Conservation (phyloP, 2,888 invertebrate species). For the Drosophila stalkeri region DNA sequence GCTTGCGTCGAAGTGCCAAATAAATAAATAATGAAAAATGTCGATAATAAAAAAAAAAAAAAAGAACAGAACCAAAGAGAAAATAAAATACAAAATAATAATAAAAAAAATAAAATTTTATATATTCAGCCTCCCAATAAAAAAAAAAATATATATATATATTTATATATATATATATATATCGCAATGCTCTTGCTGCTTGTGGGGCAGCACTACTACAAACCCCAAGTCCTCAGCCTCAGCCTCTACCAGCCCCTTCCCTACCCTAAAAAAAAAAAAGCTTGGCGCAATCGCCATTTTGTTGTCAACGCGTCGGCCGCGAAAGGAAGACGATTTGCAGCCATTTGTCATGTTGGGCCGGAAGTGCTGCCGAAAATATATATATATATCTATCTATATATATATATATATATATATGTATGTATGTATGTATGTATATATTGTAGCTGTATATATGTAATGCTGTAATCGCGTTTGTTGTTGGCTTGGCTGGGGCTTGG, state of each 20-base stretch:
- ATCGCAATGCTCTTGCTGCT: conserved; percentile 1
- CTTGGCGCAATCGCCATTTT: conserved; percentile 54
- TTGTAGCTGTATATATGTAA: conserved; percentile 15
- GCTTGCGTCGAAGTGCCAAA: conserved; percentile 60
- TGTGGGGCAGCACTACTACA: conserved; percentile 3
- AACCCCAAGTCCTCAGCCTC: not conserved
- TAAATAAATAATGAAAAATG: conserved; percentile 79
- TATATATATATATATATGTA: conserved; percentile 5
- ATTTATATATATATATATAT: conserved; percentile 2
- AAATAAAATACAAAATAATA: conserved; percentile 32
- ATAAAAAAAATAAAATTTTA: not conserved
- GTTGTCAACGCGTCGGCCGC: conserved; percentile 74
- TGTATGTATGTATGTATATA: conserved; percentile 22
- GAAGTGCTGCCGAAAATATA: conserved; percentile 60
- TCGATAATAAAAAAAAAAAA: conserved; percentile 63
- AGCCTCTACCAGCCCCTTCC: too few relatives aligned
- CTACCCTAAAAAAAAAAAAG: not conserved
- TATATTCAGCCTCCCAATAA: not conserved
- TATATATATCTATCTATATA: conserved; percentile 27
- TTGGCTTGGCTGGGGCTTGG: conserved; percentile 27
- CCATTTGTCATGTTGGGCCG: conserved; percentile 77
- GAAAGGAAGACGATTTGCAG: conserved; percentile 81
- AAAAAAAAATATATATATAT: not conserved
- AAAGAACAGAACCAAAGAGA: conserved; percentile 19
- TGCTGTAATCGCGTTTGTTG: conserved; percentile 67